Base-by-base conservation (phyloP, 2,113 vertebrate genomes). In the Galeopterus variegatus region DNA sequence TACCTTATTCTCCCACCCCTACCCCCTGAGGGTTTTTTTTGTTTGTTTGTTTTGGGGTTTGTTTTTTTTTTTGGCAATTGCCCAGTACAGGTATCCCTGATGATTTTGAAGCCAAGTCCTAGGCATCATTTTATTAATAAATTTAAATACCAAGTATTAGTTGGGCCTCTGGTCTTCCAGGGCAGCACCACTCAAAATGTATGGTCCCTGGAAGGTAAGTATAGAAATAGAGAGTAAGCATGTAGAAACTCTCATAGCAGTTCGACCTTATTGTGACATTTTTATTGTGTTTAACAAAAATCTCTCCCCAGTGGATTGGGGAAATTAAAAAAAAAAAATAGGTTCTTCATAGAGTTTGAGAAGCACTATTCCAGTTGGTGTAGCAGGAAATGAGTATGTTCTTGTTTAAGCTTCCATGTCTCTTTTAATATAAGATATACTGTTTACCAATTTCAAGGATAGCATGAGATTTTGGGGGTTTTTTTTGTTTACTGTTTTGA, bases 261-360 rank as follows among this genome's bases (percentile, higher is more conserved):
- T 83, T 69, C 92, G 76, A 86, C 4, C 4, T 48, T 67, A n/a
- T 89, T 72, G 6, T 79, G 21, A 41, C 12, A 73, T 90, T 88
- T 91, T 79, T 76, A 36, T 93, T 81, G 24, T 92, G 4, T 58
- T 93, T 73, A 96, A 87, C 56, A 90, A 83, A 75, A 88, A 67
- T 54, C 17, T 65, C 31, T 90, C 65, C 52, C 31, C 1, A 54
- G 3, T 79, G n/a, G 64, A 73, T 19, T 89, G 21, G 19, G 8
- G 31, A 58, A 64, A 75, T 41, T 18, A 3, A 80, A 41, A 41
- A 41, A 92, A 92, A 91, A 50, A 50, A 75, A 50, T 26, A 65
- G 6, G 8, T 65, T 94, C 85, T 84, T 67, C 52, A 80, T 76
- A 72, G 28, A 84, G 31, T 93, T 60, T 80, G 36, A 80, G 33